phyloP scores from a whole-genome alignment of 2,888 invertebrate species.

The Carpatolechia fugitivella region DNA sequence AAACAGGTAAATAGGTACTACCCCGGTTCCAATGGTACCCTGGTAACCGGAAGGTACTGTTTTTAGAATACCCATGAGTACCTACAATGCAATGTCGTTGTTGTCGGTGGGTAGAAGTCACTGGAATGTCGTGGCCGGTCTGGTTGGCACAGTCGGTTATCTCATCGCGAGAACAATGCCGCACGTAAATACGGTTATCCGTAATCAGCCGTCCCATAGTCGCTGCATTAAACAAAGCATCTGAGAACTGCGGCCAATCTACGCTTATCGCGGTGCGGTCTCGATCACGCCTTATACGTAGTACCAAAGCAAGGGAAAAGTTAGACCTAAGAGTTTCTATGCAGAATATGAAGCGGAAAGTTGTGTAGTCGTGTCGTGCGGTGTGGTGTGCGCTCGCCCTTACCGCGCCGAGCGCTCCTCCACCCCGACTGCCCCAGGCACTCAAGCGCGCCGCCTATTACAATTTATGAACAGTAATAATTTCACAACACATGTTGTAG shows the following conservation, averaged over 20 bases:
- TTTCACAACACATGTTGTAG: conserved; percentile 12
- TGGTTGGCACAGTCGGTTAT: not conserved
- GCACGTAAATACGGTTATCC: conserved; percentile 10
- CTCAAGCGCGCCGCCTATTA: not conserved
- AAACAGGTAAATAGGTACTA: no score
- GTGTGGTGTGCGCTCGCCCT: not conserved
- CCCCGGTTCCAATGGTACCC: no score
- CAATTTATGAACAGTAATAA: conserved; percentile 12
- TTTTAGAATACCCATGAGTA: no score
- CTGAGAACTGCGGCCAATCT: not conserved
- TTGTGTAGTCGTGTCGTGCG: not conserved
- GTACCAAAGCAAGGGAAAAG: not conserved
- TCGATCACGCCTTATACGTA: not conserved
- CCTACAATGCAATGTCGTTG: no score
- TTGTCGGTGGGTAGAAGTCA: no score
- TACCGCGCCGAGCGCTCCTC: no score
- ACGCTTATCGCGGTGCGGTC: not conserved
- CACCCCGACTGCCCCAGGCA: not conserved
- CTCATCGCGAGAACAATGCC: conserved; percentile 10
- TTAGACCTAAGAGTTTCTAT: not conserved
- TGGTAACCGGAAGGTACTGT: no score
- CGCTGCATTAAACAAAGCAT: conserved; percentile 1
- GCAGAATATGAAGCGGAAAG: no score
- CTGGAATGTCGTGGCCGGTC: no score
- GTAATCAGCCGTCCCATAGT: not conserved